Evolutionary conservation across 2,888 invertebrate genomes (phyloP).

Genomic region (Melitaea athalia): DNA sequence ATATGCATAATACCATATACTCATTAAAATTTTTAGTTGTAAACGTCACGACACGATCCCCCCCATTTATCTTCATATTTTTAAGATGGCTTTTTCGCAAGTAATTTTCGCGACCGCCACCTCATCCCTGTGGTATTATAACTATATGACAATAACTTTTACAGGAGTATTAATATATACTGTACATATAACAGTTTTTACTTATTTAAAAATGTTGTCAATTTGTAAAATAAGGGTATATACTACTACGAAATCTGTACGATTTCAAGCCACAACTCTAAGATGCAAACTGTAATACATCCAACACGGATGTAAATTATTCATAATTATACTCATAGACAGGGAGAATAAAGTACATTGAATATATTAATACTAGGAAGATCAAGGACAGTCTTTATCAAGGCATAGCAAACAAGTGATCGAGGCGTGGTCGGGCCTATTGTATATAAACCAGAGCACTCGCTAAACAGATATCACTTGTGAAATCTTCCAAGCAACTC

Average conservation of each 20-base stretch:
- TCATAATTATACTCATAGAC: conserved; percentile 49
- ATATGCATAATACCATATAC: too few species aligned
- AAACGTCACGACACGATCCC: too few species aligned
- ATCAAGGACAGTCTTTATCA: conserved; percentile 78
- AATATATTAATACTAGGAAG: conserved; percentile 67
- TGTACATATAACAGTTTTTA: too few species aligned
- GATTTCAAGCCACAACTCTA: conserved; percentile 7
- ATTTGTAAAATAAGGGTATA: too few species aligned
- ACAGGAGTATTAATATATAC: too few species aligned
- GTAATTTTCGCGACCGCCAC: too few species aligned
- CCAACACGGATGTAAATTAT: conserved; percentile 63
- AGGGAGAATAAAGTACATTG: conserved; percentile 47
- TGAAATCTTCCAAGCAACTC: conserved; percentile 61
- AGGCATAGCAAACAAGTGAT: conserved; percentile 50
- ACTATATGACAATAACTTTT: too few species aligned
- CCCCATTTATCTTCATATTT: too few species aligned
- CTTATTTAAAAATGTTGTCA: too few species aligned
- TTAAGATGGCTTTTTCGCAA: too few species aligned
- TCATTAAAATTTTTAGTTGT: too few species aligned
- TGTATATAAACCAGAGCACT: conserved; percentile 63
- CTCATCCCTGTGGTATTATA: too few species aligned
- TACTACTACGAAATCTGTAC: background rate
- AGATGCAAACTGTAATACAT: conserved; percentile 23
- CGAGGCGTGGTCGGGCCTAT: conserved; percentile 66
- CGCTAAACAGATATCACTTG: conserved; percentile 66